Evolutionary conservation across 64 coral and sea anemone species (phyloP).

Genomic region (Stichodactyla helianthus): DNA sequence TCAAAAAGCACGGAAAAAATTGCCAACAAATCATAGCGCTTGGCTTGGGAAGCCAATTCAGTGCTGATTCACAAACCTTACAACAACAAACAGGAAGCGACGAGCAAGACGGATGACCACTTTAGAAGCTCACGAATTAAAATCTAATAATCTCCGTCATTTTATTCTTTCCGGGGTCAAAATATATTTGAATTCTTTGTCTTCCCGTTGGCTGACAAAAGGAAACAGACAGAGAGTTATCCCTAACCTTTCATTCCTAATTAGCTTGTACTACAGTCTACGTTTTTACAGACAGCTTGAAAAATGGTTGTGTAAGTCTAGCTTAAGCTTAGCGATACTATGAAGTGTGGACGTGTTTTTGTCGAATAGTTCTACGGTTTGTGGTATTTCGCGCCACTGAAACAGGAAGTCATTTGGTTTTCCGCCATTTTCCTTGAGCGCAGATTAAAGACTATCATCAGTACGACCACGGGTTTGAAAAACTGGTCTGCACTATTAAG

Average conservation of each 20-base stretch:
- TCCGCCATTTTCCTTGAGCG: background rate
- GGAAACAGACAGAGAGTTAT: background rate
- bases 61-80: background rate
- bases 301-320: background rate
- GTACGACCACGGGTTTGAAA: background rate
- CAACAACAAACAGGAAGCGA: background rate
- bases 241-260: background rate
- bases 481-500: no score
- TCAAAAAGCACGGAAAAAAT: background rate
- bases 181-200: slow-evolving; percentile 1
- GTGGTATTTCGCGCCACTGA: background rate
- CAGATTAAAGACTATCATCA: background rate
- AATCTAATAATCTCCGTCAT: background rate
- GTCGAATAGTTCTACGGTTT: background rate
- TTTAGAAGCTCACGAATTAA: slow-evolving; percentile 5
- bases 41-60: background rate
- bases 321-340: background rate
- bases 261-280: background rate
- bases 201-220: background rate
- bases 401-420: background rate
- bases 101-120: background rate
- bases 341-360: background rate
- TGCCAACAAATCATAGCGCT: background rate
- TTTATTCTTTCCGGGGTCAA: slow-evolving; percentile 15
- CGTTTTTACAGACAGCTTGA: background rate